These are phyloP conservation scores for Drosophila tristis DNA, from an alignment of 1,140 invertebrate species.

Conservation along the genomic window DNA sequence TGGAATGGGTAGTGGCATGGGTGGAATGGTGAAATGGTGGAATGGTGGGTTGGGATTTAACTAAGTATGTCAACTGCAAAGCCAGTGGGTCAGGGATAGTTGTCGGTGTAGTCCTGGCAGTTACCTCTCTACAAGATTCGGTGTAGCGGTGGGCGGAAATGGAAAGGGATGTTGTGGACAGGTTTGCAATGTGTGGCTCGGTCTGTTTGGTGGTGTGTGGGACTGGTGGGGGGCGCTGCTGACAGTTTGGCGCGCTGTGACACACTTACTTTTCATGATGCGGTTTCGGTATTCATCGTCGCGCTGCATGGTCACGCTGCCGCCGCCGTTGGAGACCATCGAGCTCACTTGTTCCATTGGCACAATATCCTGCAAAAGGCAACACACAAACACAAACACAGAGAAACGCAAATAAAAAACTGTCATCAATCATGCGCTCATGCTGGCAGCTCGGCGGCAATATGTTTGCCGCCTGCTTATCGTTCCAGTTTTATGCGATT, in stretches of 20 bases:
- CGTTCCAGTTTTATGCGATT: slow-evolving; percentile 38
- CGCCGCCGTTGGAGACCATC: slow-evolving; percentile 83
- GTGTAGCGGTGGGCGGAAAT: background rate
- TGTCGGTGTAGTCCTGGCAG: slow-evolving; percentile 38
- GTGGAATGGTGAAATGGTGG: background rate
- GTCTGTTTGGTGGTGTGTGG: slow-evolving; percentile 5
- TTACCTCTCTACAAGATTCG: slow-evolving; percentile 51
- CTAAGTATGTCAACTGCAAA: slow-evolving; percentile 77
- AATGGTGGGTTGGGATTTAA: slow-evolving; percentile 40
- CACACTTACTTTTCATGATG: slow-evolving; percentile 84
- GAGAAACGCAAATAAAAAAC: slow-evolving; percentile 27
- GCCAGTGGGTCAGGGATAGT: slow-evolving; percentile 78
- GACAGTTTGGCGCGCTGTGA: slow-evolving; percentile 27
- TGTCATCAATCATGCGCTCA: slow-evolving; percentile 50
- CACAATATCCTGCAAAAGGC: slow-evolving; percentile 80
- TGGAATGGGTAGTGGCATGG: background rate
- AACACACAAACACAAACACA: slow-evolving; percentile 23
- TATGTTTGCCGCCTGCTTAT: slow-evolving; percentile 43
- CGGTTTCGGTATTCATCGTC: slow-evolving; percentile 84
- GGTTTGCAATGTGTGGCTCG: no score
- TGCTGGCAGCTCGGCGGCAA: slow-evolving; percentile 30
- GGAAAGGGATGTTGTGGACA: slow-evolving; percentile 4
- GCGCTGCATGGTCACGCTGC: slow-evolving; percentile 82
- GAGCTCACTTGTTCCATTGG: slow-evolving; percentile 84
- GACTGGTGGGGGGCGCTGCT: no score